phyloP scores from a whole-genome alignment of 2,113 vertebrate genomes.

The Phylloscopus trochilus region DNA sequence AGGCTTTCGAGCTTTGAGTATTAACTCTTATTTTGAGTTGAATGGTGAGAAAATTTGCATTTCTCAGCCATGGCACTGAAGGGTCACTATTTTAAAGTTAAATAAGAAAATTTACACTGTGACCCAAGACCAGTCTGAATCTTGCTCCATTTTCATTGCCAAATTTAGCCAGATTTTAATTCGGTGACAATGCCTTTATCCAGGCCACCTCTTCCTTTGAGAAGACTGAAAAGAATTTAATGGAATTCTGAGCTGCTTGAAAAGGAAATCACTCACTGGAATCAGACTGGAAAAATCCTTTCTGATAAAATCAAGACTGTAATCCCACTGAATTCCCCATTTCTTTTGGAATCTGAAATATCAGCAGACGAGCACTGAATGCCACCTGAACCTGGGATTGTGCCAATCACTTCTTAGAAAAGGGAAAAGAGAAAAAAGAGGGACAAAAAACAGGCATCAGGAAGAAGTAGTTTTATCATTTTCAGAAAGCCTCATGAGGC shows the following conservation, averaged over 20 bases:
- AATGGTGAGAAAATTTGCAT: background rate
- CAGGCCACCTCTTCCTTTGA: background rate
- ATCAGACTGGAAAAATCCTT: background rate
- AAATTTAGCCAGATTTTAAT: background rate
- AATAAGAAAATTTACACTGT: background rate
- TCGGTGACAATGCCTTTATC: background rate
- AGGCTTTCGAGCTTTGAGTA: background rate
- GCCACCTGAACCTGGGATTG: background rate
- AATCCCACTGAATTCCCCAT: background rate
- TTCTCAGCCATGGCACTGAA: background rate
- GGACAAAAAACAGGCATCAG: background rate
- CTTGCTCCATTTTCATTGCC: background rate
- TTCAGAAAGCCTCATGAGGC: background rate
- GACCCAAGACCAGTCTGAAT: background rate
- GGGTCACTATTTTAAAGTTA: background rate
- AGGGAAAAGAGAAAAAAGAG: background rate
- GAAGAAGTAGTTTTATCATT: background rate
- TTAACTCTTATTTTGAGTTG: background rate
- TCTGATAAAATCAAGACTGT: background rate
- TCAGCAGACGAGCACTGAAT: background rate
- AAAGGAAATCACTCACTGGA: background rate
- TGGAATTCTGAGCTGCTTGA: background rate
- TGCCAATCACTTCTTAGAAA: background rate
- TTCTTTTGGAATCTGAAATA: background rate
- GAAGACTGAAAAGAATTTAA: background rate